Evolutionary conservation across 2,113 vertebrate species (phyloP).

Genomic region (Nanorana parkeri): DNA sequence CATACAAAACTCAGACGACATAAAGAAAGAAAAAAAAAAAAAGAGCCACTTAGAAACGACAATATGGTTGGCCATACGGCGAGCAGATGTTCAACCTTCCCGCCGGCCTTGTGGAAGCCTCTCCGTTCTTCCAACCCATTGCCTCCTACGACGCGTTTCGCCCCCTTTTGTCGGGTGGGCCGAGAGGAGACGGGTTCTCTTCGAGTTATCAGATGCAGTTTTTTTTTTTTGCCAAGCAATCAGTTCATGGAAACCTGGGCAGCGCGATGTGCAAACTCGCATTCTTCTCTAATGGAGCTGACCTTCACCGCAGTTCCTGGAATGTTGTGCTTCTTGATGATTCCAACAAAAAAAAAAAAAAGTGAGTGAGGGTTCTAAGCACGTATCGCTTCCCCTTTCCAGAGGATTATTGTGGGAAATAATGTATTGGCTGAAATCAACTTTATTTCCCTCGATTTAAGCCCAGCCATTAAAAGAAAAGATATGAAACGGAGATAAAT

Average conservation of each 20-base stretch:
- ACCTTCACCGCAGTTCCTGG: constrained; percentile 18
- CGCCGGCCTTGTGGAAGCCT: constrained; percentile 10
- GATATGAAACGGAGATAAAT: too few relatives aligned
- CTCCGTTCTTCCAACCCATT: neutral
- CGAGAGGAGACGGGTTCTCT: neutral
- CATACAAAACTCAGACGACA: neutral
- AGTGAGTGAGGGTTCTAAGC: constrained; percentile 1
- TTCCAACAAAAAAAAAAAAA: too few relatives aligned
- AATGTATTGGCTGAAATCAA: neutral
- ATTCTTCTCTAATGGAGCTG: constrained; percentile 31
- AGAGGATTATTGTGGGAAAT: constrained; percentile 33
- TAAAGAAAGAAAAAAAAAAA: too few relatives aligned
- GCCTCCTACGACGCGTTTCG: neutral
- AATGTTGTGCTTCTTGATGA: neutral
- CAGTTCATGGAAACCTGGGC: constrained; percentile 1
- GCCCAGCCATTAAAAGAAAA: too few relatives aligned
- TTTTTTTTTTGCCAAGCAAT: constrained; percentile 14
- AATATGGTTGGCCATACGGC: constrained; percentile 24
- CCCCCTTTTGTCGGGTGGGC: neutral
- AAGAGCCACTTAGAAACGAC: neutral
- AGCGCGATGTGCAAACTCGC: neutral
- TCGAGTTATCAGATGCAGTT: constrained; percentile 20
- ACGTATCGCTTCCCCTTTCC: constrained; percentile 13
- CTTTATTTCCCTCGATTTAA: neutral
- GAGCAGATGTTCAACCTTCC: constrained; percentile 26